Base-by-base conservation (phyloP, 2,797 vertebrate species). In the Cryptoblepharus egeriae region DNA sequence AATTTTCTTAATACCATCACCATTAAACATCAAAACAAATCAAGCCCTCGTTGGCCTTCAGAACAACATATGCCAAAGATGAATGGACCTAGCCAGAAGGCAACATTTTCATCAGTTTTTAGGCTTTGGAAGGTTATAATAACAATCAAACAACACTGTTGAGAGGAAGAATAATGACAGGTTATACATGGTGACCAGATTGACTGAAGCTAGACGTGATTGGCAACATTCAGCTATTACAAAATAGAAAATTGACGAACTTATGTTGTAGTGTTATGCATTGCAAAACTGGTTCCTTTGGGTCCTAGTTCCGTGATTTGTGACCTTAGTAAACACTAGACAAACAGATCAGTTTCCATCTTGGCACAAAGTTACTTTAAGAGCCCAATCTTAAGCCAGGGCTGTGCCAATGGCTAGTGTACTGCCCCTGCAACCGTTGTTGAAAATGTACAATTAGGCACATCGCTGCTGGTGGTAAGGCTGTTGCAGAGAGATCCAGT, bases 81-180 rank as follows among this genome's bases (percentile, higher is more conserved):
- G 76, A 77, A 88, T 64, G 0, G 0, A 61, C 77, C 67, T 88
- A 61, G 24, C 74, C 79, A 39, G 35, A 57, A 80, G 28, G 58
- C 0, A 61, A 15, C 35, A 35, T 79, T 87, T 87, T 79, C 79
- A 69, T 52, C 78, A 83, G 73, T 82, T 65, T 74, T 67, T 77
- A 75, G 75, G 2, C 63, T 49, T 69, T n/a, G 26, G 8, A 45
- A 35, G 45, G 18, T 5, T 15, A 60, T 13, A 72, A 45, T 28
- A 71, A 70, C 77, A 75, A 61, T 24, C 60, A 85, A 45, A 37
- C 67, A 85, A 67, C 79, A 0, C 5, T 32, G 64, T 9, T 77
- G 10, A 58, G 69, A 6, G 39, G 71, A 16, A 39, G 37, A 71
- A 72, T 0, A 79, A 70, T 80, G 22, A 80, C 71, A 61, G 49